Evolutionary conservation across 2,888 invertebrate species (phyloP), one percentile per base, ranked within the genome.

Genomic region (Lasioglossum malachurum): DNA sequence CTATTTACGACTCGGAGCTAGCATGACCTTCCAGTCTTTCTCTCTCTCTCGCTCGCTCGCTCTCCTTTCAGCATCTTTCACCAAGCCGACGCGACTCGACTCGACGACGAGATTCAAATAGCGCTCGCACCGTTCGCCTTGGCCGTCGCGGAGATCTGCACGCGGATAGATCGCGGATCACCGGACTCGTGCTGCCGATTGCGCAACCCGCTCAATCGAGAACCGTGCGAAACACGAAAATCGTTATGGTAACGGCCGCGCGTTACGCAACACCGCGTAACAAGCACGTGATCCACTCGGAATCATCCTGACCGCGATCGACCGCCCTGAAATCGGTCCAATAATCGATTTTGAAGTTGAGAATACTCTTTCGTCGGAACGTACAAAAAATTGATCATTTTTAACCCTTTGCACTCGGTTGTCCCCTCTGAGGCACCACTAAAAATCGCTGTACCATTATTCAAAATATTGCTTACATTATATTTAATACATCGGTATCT

Each of bases 51-150:
- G n/a, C 23, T 27, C 5, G 5, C 27, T 64, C 31, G 31, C 19
- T 64, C 64, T 64, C 31, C 31, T 31, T 35, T 16, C 31, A 64
- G 8, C 64, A 64, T 64, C 64, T 64, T 64, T 64, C 64, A 19
- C 64, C 64, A 14, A 19, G 64, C 16, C 27, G 31, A 64, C 64
- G 31, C 31, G 64, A 64, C 31, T 64, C 64, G 27, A 16, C 27
- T 60, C 60, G 31, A 31, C 14, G 16, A 64, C 75, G 64, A 53
- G 87, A 85, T 89, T 90, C 91, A 85, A 89, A 84, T 78, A 78
- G 46, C 87, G 80, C 72, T 49, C 67, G 78, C 72, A 75, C 77
- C 77, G 72, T 71, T 90, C 53, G 88, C 90, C 90, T 90, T 90
- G 90, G 90, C 90, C 91, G 87, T 69, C 57, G 83, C 64, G 31